Base-by-base conservation (phyloP, 2,797 vertebrate genomes). In the Gymnothorax reevesii region DNA sequence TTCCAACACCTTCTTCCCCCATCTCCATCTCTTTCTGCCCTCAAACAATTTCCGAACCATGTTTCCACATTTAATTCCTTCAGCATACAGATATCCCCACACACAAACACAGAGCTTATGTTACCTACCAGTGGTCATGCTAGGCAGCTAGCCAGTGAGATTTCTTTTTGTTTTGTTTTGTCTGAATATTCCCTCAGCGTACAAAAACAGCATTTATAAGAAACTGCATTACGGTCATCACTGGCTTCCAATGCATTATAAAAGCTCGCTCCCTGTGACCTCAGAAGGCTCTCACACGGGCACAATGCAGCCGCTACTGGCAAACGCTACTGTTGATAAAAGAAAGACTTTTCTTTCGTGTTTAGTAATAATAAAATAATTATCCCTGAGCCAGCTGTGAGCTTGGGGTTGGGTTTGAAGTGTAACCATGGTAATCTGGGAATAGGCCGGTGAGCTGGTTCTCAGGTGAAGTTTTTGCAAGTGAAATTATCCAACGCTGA, bases 401-500 rank as follows among this genome's bases (percentile, higher is more conserved):
- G 33, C 80, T 82, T 49, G 54, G 75, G 75, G 42, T 54, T 17
- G 75, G 75, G 75, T 52, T 79, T 55, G 55, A n/a, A 54, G 27
- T 59, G n/a, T 27, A 57, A 79, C 75, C 6, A 57, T 57, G 54
- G 6, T 12, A 82, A 33, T 22, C 55, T 57, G 55, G 80, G 80
- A 82, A 82, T 22, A 54, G 20, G 80, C 80, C 57, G 80, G 55
- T 13, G 13, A 2, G 54, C 55, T 25, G 1, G n/a, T n/a, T 57
- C 9, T 57, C 54, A 82, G 80, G 55, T 82, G 52, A 1, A 12
- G 27, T 27, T 59, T 75, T 82, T 82, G 80, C 80, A 82, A 82
- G 80, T 57, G 80, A 82, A 82, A 82, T 55, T 59, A 59, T 59
- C 57, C 57, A 1, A 59, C 57, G 4, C 57, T 59, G 13, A 8